Evolutionary conservation across 2,113 vertebrate genomes (phyloP), one percentile per base, ranked within the genome.

Genomic region (Oncorhynchus keta): DNA sequence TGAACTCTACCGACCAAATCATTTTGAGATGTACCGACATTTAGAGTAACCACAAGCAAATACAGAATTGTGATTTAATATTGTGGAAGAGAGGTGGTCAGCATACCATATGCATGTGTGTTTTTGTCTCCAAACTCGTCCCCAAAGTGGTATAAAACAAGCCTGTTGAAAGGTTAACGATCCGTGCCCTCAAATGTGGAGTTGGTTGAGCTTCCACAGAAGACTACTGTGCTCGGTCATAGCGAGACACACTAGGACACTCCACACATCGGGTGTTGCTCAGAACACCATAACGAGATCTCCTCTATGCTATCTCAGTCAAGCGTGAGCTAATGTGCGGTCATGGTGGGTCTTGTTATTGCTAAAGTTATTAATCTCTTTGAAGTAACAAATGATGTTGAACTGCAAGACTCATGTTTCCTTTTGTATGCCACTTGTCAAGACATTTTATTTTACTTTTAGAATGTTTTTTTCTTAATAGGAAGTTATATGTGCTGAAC

Each of bases 91-190:
- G 49, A 55, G 16, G 16, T 55, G 51, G 16, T 45, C 39, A 45
- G 39, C 39, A 45, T 45, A 45, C 39, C 39, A 45, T 73, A 80
- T 70, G 77, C 65, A 68, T 20, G 20, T 74, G 81, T 70, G 77
- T 66, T 71, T n/a, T 55, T 51, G 22, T 51, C 13, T 62, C 5
- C 24, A 74, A 72, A 24, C 74, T 16, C 16, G 6, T 76, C 78
- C 82, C 83, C 49, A 39, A 76, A 83, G 79, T 49, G 24, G 80
- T 74, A 81, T 80, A 88, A 90, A 90, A 91, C 78, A 88, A 80
- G 82, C 72, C 80, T 85, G 85, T 18, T 85, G 86, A 91, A 87
- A 87, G 73, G 75, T 87, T 88, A 86, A 90, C 76, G 78, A 73
- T 71, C 74, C 83, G 74, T 79, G 81, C 73, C 78, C 78, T 24